phyloP scores from a whole-genome alignment of 2,113 vertebrate genomes.

The Larimichthys polyactis region DNA sequence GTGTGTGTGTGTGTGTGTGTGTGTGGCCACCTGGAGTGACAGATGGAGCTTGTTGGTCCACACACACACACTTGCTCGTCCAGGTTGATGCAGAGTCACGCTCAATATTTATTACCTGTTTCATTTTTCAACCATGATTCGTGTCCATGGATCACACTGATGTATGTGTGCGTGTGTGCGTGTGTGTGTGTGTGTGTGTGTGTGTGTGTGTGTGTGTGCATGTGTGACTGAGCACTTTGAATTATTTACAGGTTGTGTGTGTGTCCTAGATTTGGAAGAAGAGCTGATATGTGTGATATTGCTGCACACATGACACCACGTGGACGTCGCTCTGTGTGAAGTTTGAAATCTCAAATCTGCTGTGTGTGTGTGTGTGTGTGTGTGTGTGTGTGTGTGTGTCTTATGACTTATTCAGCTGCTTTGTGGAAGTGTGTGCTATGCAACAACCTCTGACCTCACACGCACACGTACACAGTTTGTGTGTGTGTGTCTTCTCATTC shows the following conservation, averaged over 20 bases:
- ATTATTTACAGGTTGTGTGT: not conserved
- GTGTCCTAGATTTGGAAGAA: not conserved
- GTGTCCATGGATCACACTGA: not conserved
- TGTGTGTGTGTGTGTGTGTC: not conserved
- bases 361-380: not conserved
- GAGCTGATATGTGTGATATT: not conserved
- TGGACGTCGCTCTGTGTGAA: no score
- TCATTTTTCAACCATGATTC: constrained; percentile 31
- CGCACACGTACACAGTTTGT: not conserved
- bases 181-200: constrained; percentile 2
- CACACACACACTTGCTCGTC: constrained; percentile 9
- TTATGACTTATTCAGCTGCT: not conserved
- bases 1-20: constrained; percentile 39
- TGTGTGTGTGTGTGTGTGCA: no score
- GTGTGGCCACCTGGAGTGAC: constrained; percentile 58
- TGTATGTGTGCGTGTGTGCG: not conserved
- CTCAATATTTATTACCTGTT: constrained; percentile 37
- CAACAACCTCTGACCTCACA: not conserved
- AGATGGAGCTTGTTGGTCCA: constrained; percentile 84
- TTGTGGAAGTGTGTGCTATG: not conserved
- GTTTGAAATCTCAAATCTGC: no score
- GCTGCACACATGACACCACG: no score
- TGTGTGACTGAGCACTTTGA: not conserved
- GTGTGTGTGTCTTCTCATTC: no score
- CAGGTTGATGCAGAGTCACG: not conserved